A percentile compares a stretch with the other conserved stretches of the same genome.
phyloP scores from a whole-genome alignment of 1,140 invertebrate genomes.

The Cotesia glomerata region DNA sequence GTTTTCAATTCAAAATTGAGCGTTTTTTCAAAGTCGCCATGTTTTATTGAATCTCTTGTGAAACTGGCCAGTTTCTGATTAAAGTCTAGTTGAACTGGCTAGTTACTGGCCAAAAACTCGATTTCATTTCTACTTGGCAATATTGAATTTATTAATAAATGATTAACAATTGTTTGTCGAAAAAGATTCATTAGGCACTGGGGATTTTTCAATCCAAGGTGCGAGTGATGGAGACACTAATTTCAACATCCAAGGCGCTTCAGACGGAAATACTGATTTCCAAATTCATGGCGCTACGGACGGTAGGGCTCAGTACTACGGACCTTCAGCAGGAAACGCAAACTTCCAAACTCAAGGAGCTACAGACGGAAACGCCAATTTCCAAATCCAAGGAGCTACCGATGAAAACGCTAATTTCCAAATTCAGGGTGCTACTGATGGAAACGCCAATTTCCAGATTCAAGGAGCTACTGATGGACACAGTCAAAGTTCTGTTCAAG shows the following conservation, averaged over 20 bases:
- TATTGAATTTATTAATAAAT: not conserved
- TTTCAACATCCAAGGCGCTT: slow-evolving; percentile 55
- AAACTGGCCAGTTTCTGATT: too few relatives aligned
- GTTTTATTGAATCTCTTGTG: too few relatives aligned
- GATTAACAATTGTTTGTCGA: too few relatives aligned
- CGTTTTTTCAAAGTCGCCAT: too few relatives aligned
- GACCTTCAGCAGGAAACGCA: slow-evolving; percentile 31
- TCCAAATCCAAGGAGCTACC: slow-evolving; percentile 49
- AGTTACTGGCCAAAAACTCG: too few relatives aligned
- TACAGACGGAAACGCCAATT: slow-evolving; percentile 41
- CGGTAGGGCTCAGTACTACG: slow-evolving; percentile 51
- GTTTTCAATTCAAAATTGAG: too few relatives aligned
- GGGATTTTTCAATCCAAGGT: slow-evolving; percentile 54
- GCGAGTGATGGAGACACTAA: slow-evolving; percentile 53
- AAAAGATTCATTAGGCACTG: slow-evolving; percentile 45
- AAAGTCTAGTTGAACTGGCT: too few relatives aligned
- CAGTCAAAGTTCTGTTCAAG: slow-evolving; percentile 49
- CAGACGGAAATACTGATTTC: slow-evolving; percentile 53
- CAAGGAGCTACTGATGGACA: slow-evolving; percentile 39
- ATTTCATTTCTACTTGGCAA: too few relatives aligned
- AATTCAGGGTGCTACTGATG: slow-evolving; percentile 33
- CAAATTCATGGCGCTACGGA: slow-evolving; percentile 54
- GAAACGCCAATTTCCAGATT: slow-evolving; percentile 38
- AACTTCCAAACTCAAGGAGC: slow-evolving; percentile 34
- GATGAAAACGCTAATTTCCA: slow-evolving; percentile 37